phyloP scores from a whole-genome alignment of 2,797 vertebrate species.

The Sebastes reedi region DNA sequence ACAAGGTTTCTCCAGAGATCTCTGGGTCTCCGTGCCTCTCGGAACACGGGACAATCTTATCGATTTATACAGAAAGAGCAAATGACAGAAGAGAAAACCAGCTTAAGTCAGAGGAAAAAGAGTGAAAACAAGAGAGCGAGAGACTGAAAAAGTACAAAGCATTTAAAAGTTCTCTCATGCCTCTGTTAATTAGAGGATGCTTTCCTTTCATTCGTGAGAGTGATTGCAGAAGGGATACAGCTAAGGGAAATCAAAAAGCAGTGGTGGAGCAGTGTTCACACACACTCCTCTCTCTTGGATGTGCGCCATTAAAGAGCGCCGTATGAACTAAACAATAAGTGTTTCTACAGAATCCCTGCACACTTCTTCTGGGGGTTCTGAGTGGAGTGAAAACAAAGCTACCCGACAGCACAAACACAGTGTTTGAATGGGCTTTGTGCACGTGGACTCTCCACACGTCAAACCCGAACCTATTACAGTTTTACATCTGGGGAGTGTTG shows the following conservation, averaged over 20 bases:
- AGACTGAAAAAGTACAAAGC: constrained; percentile 2
- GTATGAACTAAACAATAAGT: constrained; percentile 14
- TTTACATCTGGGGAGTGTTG: neutral
- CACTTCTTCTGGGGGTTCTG: neutral
- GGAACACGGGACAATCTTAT: neutral
- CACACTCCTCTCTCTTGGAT: neutral
- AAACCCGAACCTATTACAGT: neutral
- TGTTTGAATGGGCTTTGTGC: neutral
- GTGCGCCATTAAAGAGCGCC: constrained; percentile 5
- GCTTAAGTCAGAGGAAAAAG: neutral
- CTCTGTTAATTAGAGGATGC: constrained; percentile 49
- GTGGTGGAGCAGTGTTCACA: neutral
- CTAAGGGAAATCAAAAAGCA: constrained; percentile 47
- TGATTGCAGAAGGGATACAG: constrained; percentile 27
- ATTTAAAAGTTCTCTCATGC: constrained; percentile 22
- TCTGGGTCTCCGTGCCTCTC: constrained; percentile 2
- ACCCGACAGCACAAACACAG: neutral
- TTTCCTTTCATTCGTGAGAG: constrained; percentile 40
- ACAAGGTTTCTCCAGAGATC: constrained; percentile 17
- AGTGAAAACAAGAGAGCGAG: neutral
- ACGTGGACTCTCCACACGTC: neutral
- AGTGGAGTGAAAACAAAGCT: constrained; percentile 3
- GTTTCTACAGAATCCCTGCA: constrained; percentile 1
- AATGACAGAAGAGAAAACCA: constrained; percentile 8
- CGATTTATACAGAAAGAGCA: neutral